Conservation (phyloP, 2,113 vertebrate species). For the Rattus norvegicus region GRCr8 NC_086036.1:46710501-46711000, state of each 20-base stretch:
- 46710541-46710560: not conserved
- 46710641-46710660: conserved; percentile 31
- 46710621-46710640: conserved; percentile 4
- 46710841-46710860: not conserved
- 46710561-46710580: not conserved
- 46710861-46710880: conserved; percentile 12
- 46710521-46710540: not conserved
- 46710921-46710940: not conserved
- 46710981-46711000: not conserved
- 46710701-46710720: not conserved
- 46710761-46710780: not conserved
- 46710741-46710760: not conserved
- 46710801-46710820: not conserved
- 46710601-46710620: not conserved
- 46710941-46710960: not conserved
- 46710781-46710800: not conserved
- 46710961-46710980: conserved; percentile 19
- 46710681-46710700: not conserved
- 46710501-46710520: not conserved
- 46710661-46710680: not conserved
- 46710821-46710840: not conserved
- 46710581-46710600: not conserved
- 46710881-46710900: not conserved
- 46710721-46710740: not conserved
- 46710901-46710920: not conserved